Conservation (phyloP, 2,888 invertebrate species). For the Beris chalybata region DNA sequence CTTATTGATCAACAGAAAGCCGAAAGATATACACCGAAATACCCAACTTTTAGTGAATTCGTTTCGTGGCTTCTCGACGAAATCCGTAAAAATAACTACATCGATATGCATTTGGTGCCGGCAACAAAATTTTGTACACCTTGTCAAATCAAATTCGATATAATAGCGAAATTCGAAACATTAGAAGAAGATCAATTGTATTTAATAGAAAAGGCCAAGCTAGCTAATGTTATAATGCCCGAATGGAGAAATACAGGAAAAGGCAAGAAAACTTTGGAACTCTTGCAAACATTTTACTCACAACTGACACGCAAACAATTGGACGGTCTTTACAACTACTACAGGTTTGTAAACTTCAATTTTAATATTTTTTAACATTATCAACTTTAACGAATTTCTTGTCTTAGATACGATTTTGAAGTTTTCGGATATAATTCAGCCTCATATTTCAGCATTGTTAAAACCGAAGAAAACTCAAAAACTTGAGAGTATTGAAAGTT, state of each 20-base stretch:
- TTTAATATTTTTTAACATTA: background rate
- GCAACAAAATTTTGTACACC: constrained; percentile 83
- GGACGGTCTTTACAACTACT: constrained; percentile 75
- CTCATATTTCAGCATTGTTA: constrained; percentile 66
- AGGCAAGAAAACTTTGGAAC: constrained; percentile 71
- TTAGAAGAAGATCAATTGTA: constrained; percentile 81
- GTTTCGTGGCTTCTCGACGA: constrained; percentile 76
- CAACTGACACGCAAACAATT: constrained; percentile 75
- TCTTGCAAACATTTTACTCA: constrained; percentile 74
- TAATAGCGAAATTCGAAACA: constrained; percentile 82
- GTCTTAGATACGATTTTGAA: constrained; percentile 78
- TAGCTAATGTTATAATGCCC: constrained; percentile 75
- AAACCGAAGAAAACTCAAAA: constrained; percentile 45
- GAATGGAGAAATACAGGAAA: constrained; percentile 83
- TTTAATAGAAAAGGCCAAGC: constrained; percentile 74
- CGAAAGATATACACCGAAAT: constrained; percentile 58
- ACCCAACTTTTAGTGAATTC: constrained; percentile 81
- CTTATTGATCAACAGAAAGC: constrained; percentile 36
- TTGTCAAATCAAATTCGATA: constrained; percentile 78
- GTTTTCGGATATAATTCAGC: constrained; percentile 82
- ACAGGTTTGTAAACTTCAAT: constrained; percentile 61
- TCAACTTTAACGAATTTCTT: constrained; percentile 25
- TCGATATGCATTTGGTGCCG: constrained; percentile 90
- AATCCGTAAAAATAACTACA: constrained; percentile 59
- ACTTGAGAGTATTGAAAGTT: background rate